A percentile compares a stretch with the other conserved stretches of the same genome.
Evolutionary conservation across 35 echinoderm and acorn worm species (phyloP).

Genomic region (Amphiura filiformis): DNA sequence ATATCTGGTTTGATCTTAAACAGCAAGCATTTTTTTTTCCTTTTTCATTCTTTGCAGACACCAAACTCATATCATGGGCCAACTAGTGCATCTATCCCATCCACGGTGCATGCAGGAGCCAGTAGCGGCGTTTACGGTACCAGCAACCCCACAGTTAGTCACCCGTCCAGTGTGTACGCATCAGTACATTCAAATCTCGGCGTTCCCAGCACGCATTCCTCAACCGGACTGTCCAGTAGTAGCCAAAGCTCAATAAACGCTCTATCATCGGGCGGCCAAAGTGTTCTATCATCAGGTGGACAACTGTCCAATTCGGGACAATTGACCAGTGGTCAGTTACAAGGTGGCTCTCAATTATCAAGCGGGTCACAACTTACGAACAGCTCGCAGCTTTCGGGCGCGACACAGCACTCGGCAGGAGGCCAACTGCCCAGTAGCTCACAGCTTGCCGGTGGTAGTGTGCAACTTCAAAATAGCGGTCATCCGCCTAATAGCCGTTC

Average conservation of each 20-base stretch:
- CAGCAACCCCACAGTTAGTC: not conserved
- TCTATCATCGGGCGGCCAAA: not conserved
- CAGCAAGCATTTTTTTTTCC: too few relatives aligned
- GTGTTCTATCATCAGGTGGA: not conserved
- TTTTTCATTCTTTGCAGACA: slow-evolving; percentile 7
- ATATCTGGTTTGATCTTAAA: too few relatives aligned
- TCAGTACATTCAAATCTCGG: not conserved
- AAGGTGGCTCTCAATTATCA: not conserved
- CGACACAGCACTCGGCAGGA: not conserved
- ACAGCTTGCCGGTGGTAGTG: not conserved
- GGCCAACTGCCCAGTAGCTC: not conserved
- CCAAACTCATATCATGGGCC: slow-evolving; percentile 25
- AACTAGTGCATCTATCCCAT: slow-evolving; percentile 9
- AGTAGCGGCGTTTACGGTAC: not conserved
- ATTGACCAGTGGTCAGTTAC: not conserved
- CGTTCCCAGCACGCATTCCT: not conserved
- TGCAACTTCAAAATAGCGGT: not conserved
- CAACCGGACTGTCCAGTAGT: not conserved
- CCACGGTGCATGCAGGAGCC: not conserved
- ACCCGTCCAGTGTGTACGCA: not conserved
- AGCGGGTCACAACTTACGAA: not conserved
- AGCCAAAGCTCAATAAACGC: not conserved
- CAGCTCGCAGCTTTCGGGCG: not conserved
- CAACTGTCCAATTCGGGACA: not conserved
- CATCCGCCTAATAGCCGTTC: not conserved